phyloP scores from a whole-genome alignment of 2,113 vertebrate genomes.

The Galemys pyrenaicus region DNA sequence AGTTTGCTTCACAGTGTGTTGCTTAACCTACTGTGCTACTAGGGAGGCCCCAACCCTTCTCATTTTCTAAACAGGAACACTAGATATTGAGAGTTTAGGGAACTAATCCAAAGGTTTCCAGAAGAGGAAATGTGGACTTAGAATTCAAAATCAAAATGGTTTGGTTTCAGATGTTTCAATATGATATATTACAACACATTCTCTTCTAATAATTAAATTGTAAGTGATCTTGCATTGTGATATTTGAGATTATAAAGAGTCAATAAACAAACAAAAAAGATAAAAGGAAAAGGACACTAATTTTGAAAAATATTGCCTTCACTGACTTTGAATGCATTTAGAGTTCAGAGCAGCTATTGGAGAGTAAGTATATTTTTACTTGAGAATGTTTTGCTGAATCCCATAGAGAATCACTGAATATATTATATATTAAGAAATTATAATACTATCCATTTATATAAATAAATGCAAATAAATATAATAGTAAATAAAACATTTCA shows the following conservation, averaged over 20 bases:
- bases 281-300: neutral
- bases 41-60: too few relatives aligned
- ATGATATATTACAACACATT: neutral
- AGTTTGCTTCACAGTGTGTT: too few relatives aligned
- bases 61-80: neutral
- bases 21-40: too few relatives aligned
- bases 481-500: neutral
- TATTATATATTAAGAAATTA: neutral
- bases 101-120: neutral
- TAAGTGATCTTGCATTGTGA: neutral
- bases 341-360: neutral
- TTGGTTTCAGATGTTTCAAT: neutral
- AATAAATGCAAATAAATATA: too few relatives aligned
- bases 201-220: neutral
- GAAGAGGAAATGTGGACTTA: neutral
- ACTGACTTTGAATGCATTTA: neutral
- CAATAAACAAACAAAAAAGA: neutral
- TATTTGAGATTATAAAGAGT: neutral
- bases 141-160: neutral
- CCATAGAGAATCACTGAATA: neutral
- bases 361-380: neutral
- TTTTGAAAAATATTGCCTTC: neutral
- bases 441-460: neutral
- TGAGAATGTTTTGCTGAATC: conserved; percentile 5
- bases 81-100: neutral